phyloP scores from a whole-genome alignment of 2,113 vertebrate species.

The Leiothrix lutea region DNA sequence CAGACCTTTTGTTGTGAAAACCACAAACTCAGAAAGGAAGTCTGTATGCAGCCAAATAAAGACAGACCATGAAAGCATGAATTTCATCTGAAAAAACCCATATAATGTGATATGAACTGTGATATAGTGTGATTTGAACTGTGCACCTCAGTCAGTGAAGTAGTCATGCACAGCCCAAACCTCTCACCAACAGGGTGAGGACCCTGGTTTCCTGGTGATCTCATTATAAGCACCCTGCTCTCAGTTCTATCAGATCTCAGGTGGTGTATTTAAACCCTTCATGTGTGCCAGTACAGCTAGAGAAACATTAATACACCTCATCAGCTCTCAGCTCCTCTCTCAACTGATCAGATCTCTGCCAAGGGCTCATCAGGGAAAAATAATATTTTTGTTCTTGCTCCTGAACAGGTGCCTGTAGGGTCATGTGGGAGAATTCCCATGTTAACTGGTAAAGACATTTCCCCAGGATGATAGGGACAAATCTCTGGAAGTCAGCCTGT shows the following conservation, averaged over 20 bases:
- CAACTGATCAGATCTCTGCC: neutral
- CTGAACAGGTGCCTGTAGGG: neutral
- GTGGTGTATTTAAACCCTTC: neutral
- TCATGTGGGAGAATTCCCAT: neutral
- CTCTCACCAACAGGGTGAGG: neutral
- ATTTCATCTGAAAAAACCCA: neutral
- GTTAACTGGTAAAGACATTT: neutral
- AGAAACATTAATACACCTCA: neutral
- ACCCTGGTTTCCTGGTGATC: neutral
- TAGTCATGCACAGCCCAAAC: neutral
- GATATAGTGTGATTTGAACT: neutral
- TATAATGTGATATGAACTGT: neutral
- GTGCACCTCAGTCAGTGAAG: neutral
- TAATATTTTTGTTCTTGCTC: neutral
- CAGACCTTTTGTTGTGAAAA: neutral
- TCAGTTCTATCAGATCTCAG: neutral
- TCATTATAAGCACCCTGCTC: neutral
- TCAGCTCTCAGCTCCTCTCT: neutral
- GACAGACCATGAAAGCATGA: accelerated
- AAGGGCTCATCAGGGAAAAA: neutral
- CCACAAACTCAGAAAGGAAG: neutral
- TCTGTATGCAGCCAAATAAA: neutral
- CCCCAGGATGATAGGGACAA: neutral
- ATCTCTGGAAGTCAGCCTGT: neutral
- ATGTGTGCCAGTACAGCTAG: neutral